These are phyloP conservation scores for Ceyx cyanopectus DNA, from an alignment of 2,113 vertebrate genomes.

Conservation along the genomic window DNA sequence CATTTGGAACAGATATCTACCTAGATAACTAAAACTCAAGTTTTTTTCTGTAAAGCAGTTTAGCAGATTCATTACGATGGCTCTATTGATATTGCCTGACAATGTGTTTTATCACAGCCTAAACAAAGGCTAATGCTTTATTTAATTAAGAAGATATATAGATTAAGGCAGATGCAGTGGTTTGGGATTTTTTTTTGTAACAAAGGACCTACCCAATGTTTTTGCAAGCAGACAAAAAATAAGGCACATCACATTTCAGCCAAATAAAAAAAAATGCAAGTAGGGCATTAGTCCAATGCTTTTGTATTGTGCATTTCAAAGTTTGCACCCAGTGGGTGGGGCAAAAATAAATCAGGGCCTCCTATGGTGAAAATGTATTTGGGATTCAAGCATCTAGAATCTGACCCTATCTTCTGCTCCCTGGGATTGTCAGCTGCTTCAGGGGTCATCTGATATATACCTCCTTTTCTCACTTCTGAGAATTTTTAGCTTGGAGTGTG, in stretches of 20 bases:
- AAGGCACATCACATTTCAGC: slow-evolving; percentile 1
- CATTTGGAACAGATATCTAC: background rate
- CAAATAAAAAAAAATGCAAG: slow-evolving; percentile 36
- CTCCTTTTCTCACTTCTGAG: slow-evolving; percentile 67
- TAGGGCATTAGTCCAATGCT: slow-evolving; percentile 11
- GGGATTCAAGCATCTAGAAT: slow-evolving; percentile 28
- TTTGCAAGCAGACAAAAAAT: background rate
- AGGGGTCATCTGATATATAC: slow-evolving; percentile 32
- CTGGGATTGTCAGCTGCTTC: slow-evolving; percentile 49
- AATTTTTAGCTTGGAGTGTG: slow-evolving; percentile 55
- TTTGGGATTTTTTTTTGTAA: background rate
- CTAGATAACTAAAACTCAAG: background rate
- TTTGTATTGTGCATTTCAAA: slow-evolving; percentile 48
- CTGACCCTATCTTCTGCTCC: slow-evolving; percentile 40
- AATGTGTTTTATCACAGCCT: background rate
- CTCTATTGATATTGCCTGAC: background rate
- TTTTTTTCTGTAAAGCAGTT: background rate
- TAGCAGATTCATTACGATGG: background rate
- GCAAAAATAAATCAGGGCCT: slow-evolving; percentile 56
- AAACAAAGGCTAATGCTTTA: background rate
- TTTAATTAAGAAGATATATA: background rate
- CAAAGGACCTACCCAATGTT: background rate
- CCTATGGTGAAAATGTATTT: slow-evolving; percentile 44
- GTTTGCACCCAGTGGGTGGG: slow-evolving; percentile 61
- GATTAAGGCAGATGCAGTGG: background rate